These are phyloP conservation scores for Verasper variegatus DNA, from an alignment of 2,113 vertebrate genomes.

Conservation along the genomic window DNA sequence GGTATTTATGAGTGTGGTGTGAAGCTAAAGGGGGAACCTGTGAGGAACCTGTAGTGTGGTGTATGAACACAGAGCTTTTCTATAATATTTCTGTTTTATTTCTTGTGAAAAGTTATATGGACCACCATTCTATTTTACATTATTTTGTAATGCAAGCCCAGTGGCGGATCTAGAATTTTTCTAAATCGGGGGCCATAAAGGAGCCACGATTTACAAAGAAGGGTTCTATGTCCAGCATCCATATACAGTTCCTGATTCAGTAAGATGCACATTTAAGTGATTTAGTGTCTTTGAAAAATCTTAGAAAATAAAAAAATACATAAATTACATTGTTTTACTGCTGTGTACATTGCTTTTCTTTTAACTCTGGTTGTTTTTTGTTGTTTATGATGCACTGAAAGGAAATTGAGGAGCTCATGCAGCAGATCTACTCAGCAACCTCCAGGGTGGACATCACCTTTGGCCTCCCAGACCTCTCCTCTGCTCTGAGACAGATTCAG, in stretches of 20 bases:
- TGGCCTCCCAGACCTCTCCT: conserved; percentile 83
- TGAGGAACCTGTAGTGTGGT: background rate
- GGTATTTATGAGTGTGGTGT: conserved; percentile 30
- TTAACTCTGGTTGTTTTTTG: background rate
- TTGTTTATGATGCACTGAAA: conserved; percentile 56
- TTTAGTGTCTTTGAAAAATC: no score
- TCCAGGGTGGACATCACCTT: conserved; percentile 76
- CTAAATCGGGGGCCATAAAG: no score
- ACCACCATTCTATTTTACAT: background rate
- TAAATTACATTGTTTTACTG: background rate
- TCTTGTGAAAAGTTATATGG: background rate
- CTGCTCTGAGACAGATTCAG: conserved; percentile 87
- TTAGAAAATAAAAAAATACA: no score
- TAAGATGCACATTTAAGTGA: no score
- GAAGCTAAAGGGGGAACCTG: conserved; percentile 8
- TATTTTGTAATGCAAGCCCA: background rate
- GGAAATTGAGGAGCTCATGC: conserved; percentile 85
- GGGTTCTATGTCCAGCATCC: background rate
- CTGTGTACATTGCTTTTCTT: background rate
- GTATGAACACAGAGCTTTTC: background rate
- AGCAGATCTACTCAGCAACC: conserved; percentile 78
- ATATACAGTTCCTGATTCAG: background rate
- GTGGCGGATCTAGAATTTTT: no score
- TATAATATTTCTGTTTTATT: background rate
- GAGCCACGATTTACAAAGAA: no score